Evolutionary conservation across 1,140 invertebrate genomes (phyloP).

Genomic region (Plutomurus gul): DNA sequence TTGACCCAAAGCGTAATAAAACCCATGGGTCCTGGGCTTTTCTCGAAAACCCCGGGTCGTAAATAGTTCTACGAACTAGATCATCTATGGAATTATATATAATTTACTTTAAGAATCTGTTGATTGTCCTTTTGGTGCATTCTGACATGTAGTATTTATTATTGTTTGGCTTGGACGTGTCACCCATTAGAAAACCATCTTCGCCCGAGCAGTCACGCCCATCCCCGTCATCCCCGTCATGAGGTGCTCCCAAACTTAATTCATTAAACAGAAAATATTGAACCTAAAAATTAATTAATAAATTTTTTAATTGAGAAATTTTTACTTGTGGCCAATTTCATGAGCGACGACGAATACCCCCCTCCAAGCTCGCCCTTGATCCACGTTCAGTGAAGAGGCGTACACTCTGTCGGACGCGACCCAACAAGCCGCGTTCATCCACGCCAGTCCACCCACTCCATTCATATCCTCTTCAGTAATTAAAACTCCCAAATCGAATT

Average conservation of each 20-base stretch:
- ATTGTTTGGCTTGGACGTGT: neutral
- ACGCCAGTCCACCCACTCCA: neutral
- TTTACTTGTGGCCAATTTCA: conserved; percentile 31
- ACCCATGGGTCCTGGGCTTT: too few relatives aligned
- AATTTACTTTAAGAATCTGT: neutral
- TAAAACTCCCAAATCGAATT: neutral
- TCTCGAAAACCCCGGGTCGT: too few relatives aligned
- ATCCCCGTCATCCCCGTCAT: conserved; percentile 6
- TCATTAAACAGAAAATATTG: too few relatives aligned
- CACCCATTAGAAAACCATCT: conserved; percentile 4
- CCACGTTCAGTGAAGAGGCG: neutral
- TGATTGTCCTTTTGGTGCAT: neutral
- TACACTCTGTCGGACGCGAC: neutral
- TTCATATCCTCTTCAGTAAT: neutral
- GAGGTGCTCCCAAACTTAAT: conserved; percentile 10
- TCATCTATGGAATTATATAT: too few relatives aligned
- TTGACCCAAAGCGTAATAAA: too few relatives aligned
- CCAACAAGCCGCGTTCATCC: conserved; percentile 22
- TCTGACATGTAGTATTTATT: neutral
- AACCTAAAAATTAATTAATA: neutral
- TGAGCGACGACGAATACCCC: conserved; percentile 5
- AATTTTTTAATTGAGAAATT: neutral
- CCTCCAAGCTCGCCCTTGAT: neutral
- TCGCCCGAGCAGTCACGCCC: neutral
- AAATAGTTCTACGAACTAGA: too few relatives aligned